phyloP scores from a whole-genome alignment of 2,797 vertebrate genomes.

The Falco peregrinus region DNA sequence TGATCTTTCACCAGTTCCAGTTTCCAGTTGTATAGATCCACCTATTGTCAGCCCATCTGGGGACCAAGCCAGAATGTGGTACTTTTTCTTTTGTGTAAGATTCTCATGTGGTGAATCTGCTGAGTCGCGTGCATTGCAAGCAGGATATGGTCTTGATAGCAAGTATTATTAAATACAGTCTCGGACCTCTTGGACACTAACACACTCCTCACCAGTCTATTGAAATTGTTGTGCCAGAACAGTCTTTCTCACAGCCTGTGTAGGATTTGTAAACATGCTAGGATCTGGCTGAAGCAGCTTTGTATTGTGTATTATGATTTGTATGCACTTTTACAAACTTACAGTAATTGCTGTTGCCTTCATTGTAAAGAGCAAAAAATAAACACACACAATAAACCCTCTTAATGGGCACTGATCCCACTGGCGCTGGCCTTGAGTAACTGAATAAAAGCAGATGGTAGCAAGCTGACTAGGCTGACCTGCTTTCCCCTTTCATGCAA shows the following conservation, averaged over 20 bases:
- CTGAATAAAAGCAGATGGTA: conserved; percentile 72
- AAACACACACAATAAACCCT: conserved; percentile 59
- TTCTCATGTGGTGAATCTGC: neutral
- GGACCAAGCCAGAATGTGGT: neutral
- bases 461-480: conserved; percentile 58
- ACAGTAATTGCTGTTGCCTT: conserved; percentile 70
- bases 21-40: conserved; percentile 11
- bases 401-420: conserved; percentile 58
- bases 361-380: conserved; percentile 63
- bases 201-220: neutral
- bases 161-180: neutral
- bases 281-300: conserved; percentile 54
- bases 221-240: conserved; percentile 23
- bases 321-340: conserved; percentile 58
- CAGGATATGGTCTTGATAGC: neutral
- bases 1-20: neutral
- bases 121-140: neutral
- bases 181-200: neutral
- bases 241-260: conserved; percentile 48
- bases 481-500: conserved; percentile 67
- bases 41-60: neutral
- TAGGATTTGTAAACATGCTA: neutral
- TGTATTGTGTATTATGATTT: conserved; percentile 47
- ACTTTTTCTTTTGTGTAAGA: neutral
- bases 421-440: conserved; percentile 63